phyloP scores from a whole-genome alignment of 2,888 invertebrate species.

The Leistus spinibarbis region DNA sequence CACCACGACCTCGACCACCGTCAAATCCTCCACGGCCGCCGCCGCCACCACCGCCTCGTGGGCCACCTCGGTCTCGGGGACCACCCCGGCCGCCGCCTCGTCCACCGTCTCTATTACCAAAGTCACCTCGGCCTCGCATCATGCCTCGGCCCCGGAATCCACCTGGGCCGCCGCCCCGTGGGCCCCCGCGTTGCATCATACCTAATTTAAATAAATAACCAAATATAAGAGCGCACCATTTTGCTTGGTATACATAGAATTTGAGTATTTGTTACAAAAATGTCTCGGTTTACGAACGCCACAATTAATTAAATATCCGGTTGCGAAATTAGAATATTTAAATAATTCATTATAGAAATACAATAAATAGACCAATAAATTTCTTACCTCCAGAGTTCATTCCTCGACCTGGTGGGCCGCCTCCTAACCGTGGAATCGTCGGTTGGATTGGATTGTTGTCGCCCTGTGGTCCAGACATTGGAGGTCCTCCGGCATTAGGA shows the following conservation, averaged over 20 bases:
- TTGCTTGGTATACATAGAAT: no score
- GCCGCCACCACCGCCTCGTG: slow-evolving; percentile 39
- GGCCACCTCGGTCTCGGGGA: slow-evolving; percentile 43
- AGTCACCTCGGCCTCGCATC: slow-evolving; percentile 39
- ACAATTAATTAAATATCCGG: no score
- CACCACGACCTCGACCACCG: slow-evolving; percentile 43
- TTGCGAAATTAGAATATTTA: no score
- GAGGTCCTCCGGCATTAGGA: slow-evolving; percentile 43
- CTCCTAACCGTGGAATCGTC: slow-evolving; percentile 35
- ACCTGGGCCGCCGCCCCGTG: slow-evolving; percentile 40
- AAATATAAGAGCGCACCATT: slow-evolving; percentile 35
- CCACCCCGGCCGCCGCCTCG: slow-evolving; percentile 39
- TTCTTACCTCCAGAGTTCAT: slow-evolving; percentile 34
- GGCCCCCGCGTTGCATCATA: slow-evolving; percentile 22
- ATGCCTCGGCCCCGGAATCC: slow-evolving; percentile 43
- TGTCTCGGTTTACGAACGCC: no score
- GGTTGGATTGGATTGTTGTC: slow-evolving; percentile 4
- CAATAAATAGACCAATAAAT: no score
- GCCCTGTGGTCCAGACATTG: slow-evolving; percentile 39
- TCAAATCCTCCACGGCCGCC: slow-evolving; percentile 43
- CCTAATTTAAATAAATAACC: background rate
- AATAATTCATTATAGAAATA: no score
- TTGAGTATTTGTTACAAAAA: no score
- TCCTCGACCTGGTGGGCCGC: slow-evolving; percentile 44
- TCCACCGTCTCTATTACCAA: slow-evolving; percentile 26